Percentiles rank a stretch among this genome's conserved stretches.
phyloP scores from a whole-genome alignment of 2,113 vertebrate species.

The Aramus guarauna region DNA sequence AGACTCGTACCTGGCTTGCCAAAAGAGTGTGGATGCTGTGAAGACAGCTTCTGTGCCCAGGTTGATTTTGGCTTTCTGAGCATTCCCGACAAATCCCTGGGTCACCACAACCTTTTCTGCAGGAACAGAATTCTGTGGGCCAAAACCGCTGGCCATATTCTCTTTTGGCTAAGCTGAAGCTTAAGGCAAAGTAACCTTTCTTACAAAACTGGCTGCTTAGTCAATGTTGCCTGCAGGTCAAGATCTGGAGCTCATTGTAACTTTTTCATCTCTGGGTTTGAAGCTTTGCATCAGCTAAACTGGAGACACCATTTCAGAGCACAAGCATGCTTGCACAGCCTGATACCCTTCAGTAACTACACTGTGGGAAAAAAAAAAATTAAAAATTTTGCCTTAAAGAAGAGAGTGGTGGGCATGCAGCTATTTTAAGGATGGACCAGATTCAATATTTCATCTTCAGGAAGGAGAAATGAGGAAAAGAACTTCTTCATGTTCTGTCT shows the following conservation, averaged over 20 bases:
- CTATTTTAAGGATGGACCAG: background rate
- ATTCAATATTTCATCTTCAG: background rate
- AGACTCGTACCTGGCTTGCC: background rate
- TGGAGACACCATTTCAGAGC: background rate
- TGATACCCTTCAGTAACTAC: background rate
- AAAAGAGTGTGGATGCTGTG: background rate
- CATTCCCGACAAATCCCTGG: background rate
- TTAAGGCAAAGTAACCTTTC: background rate
- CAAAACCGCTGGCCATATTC: background rate
- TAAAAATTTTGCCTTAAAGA: background rate
- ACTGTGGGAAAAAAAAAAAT: background rate
- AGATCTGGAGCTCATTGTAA: background rate
- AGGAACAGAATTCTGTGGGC: background rate
- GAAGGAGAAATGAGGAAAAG: background rate
- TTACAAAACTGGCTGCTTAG: background rate
- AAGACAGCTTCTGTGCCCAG: background rate
- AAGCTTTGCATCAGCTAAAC: background rate
- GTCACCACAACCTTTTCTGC: background rate
- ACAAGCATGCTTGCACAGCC: background rate
- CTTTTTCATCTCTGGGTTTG: background rate
- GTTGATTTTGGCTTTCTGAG: background rate
- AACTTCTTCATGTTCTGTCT: background rate
- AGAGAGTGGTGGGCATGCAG: background rate
- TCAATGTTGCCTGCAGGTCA: background rate
- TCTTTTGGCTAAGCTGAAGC: background rate